A percentile compares a stretch with the other conserved stretches of the same genome.
Evolutionary conservation across 1,140 invertebrate species (phyloP).

Genomic region (Hycleus cichorii): DNA sequence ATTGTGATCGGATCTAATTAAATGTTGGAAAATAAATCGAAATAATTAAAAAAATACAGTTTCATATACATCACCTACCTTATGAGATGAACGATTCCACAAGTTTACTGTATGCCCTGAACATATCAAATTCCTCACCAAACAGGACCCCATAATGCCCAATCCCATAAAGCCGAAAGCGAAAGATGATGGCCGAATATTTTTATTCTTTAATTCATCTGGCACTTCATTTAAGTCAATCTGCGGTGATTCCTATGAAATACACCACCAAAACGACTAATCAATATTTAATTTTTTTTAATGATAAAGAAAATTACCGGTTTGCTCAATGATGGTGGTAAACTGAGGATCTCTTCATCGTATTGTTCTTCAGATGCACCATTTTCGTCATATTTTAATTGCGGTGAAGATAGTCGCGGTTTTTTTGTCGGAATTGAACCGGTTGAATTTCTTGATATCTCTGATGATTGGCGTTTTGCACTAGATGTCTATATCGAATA

Average conservation of each 20-base stretch:
- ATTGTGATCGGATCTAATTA: not conserved
- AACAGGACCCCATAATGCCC: slow-evolving; percentile 93
- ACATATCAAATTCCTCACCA: slow-evolving; percentile 91
- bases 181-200: slow-evolving; percentile 76
- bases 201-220: slow-evolving; percentile 74
- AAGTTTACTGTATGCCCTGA: slow-evolving; percentile 89
- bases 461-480: slow-evolving; percentile 8
- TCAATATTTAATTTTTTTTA: no score
- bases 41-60: slow-evolving; percentile 19
- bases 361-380: slow-evolving; percentile 9
- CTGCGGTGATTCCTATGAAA: slow-evolving; percentile 58
- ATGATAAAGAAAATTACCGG: not conserved
- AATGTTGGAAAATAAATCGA: not conserved
- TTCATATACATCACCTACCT: slow-evolving; percentile 58
- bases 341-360: slow-evolving; percentile 8
- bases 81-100: slow-evolving; percentile 88
- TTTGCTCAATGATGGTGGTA: slow-evolving; percentile 3
- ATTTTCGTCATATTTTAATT: slow-evolving; percentile 12
- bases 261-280: not conserved
- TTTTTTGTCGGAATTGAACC: not conserved
- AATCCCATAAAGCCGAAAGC: slow-evolving; percentile 93
- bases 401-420: slow-evolving; percentile 4
- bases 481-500: no score
- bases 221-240: slow-evolving; percentile 72
- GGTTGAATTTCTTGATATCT: slow-evolving; percentile 2